Percentiles rank a stretch among this genome's conserved stretches.
Conservation (phyloP, 1,140 invertebrate species). For the Plodia interpunctella region DNA sequence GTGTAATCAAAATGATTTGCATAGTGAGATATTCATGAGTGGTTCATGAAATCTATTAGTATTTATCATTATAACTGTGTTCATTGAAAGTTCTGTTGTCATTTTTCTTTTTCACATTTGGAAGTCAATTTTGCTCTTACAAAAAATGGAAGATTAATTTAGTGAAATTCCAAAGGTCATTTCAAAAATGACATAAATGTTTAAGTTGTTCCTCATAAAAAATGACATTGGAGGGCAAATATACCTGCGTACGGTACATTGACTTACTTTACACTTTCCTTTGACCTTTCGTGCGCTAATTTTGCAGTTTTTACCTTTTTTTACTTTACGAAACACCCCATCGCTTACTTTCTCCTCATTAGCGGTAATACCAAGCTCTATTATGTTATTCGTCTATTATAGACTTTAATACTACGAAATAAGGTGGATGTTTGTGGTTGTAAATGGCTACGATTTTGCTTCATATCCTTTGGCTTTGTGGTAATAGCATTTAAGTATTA, state of each 20-base stretch:
- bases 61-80: too few relatives aligned
- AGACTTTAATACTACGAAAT: background rate
- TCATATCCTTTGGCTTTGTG: background rate
- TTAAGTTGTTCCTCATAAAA: background rate
- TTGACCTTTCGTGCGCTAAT: conserved; percentile 41
- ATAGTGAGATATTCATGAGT: too few relatives aligned
- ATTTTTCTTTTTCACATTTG: too few relatives aligned
- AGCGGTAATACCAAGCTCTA: conserved; percentile 31
- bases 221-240: background rate
- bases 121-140: too few relatives aligned
- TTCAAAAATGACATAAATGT: background rate
- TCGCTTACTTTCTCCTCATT: conserved; percentile 48
- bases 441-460: background rate
- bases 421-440: background rate
- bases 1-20: too few relatives aligned
- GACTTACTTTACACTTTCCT: background rate
- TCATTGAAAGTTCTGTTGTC: too few relatives aligned
- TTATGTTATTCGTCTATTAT: background rate
- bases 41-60: too few relatives aligned
- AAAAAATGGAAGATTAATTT: background rate
- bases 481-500: background rate
- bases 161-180: background rate
- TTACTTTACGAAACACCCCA: conserved; percentile 30
- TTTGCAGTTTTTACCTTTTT: conserved; percentile 31
- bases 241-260: background rate